A percentile compares a stretch with the other conserved stretches of the same genome.
phyloP scores from a whole-genome alignment of 2,797 vertebrate genomes.

The Pelobates cultripes region DNA sequence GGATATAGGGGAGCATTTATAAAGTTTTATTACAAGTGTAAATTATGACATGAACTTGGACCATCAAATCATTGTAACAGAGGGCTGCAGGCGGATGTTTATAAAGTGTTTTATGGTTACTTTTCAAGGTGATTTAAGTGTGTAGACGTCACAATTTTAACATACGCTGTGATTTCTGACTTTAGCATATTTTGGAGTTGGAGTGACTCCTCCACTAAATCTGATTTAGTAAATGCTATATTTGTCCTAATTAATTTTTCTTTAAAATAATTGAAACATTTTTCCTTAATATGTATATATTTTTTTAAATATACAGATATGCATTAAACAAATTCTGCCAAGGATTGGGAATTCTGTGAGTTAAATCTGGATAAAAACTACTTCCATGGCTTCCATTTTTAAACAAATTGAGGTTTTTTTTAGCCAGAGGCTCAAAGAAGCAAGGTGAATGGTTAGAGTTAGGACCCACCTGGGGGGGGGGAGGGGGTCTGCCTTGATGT shows the following conservation, averaged over 20 bases:
- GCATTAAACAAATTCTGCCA: no score
- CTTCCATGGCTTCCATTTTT: no score
- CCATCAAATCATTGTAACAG: neutral
- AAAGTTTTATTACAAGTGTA: constrained; percentile 35
- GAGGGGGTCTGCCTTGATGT: no score
- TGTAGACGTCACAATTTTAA: neutral
- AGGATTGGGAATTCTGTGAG: no score
- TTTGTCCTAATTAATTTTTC: neutral
- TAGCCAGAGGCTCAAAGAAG: no score
- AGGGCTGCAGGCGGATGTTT: neutral
- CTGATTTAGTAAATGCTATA: neutral
- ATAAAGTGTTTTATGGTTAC: constrained; percentile 5
- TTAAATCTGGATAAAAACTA: no score
- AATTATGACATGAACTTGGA: constrained; percentile 32
- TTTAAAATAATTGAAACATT: no score
- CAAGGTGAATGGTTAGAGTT: no score
- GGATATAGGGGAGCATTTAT: constrained; percentile 27
- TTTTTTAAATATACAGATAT: no score
- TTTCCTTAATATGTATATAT: no score
- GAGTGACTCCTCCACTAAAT: neutral
- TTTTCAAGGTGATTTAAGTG: constrained; percentile 11
- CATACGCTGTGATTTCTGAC: neutral
- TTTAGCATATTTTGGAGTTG: neutral
- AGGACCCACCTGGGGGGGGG: no score
- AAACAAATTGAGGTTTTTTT: no score